phyloP scores from a whole-genome alignment of 2,888 invertebrate species.

The Apoda limacodes region DNA sequence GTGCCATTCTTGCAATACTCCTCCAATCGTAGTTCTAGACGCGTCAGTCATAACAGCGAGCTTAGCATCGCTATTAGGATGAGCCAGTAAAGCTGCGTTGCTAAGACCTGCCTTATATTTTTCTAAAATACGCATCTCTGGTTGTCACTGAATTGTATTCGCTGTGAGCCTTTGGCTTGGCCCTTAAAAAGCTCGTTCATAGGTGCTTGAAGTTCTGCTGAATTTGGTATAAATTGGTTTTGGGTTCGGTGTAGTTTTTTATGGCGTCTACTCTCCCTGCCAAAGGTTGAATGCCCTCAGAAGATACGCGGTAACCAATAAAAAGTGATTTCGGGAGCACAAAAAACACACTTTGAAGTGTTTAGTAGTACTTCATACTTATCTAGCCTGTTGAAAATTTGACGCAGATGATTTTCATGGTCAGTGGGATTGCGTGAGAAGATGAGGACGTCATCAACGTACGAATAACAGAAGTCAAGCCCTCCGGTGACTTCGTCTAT shows the following conservation, averaged over 20 bases:
- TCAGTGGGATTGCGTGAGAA: constrained; percentile 19
- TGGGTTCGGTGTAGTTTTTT: constrained; percentile 8
- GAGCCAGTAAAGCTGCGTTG: too few species aligned
- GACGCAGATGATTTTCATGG: constrained; percentile 19
- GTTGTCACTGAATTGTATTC: constrained; percentile 8
- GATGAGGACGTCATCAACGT: constrained; percentile 32
- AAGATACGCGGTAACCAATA: constrained; percentile 20
- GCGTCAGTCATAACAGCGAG: too few species aligned
- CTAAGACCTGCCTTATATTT: constrained; percentile 23
- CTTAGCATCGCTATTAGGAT: too few species aligned
- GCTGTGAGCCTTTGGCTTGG: constrained; percentile 2
- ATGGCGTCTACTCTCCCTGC: constrained; percentile 9
- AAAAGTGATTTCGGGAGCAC: constrained; percentile 18
- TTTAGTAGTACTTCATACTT: constrained; percentile 20
- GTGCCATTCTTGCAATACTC: constrained; percentile 12
- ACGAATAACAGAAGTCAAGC: constrained; percentile 21
- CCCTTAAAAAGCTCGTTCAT: constrained; percentile 3
- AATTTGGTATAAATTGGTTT: constrained; percentile 12
- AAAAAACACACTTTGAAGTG: constrained; percentile 23
- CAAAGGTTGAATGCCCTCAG: constrained; percentile 16
- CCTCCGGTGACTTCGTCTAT: constrained; percentile 25
- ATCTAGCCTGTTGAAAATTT: constrained; percentile 17
- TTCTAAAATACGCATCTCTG: constrained; percentile 20
- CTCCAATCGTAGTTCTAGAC: constrained; percentile 10
- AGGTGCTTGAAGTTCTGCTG: constrained; percentile 10